Evolutionary conservation across 2,888 invertebrate genomes (phyloP), one percentile per base, ranked within the genome.

Genomic region (Stegana nigrithorax): DNA sequence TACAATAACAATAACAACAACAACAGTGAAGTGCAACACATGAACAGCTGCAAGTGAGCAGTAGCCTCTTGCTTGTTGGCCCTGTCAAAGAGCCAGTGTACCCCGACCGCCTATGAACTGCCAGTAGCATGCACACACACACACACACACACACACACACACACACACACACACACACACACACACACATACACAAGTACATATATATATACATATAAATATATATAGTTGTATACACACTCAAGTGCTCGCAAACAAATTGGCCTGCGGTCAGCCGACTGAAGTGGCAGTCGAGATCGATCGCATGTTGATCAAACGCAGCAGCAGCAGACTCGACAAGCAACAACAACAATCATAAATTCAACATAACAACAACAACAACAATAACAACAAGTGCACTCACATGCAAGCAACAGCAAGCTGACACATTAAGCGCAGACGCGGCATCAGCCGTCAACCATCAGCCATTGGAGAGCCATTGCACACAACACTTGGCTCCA

Each of bases 401-500:
- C 19, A 10, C 21, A 47, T 25, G 47, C 42, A 25, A 25, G 50
- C 64, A 62, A 67, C 66, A 67, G 69, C 65, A 72, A 73, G 74
- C 78, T 75, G 80, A 75, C 80, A 80, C 80, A 78, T 78, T 80
- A 75, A 75, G 76, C 80, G 80, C 75, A 80, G 76, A 73, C 80
- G n/a, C n/a, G n/a, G n/a, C n/a, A n/a, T n/a, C n/a, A n/a, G n/a
- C n/a, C n/a, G n/a, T n/a, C n/a, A n/a, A n/a, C n/a, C n/a, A n/a
- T n/a, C n/a, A n/a, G n/a, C n/a, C n/a, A n/a, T n/a, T n/a, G n/a
- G n/a, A n/a, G n/a, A n/a, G n/a, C n/a, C n/a, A n/a, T n/a, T n/a
- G n/a, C n/a, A n/a, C n/a, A n/a, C n/a, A n/a, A n/a, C n/a, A n/a
- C n/a, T n/a, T n/a, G n/a, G n/a, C n/a, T n/a, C n/a, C n/a, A n/a